Percentiles rank a stretch among this genome's conserved stretches.
phyloP scores from a whole-genome alignment of 2,113 vertebrate species.

The Pangasianodon hypophthalmus region DNA sequence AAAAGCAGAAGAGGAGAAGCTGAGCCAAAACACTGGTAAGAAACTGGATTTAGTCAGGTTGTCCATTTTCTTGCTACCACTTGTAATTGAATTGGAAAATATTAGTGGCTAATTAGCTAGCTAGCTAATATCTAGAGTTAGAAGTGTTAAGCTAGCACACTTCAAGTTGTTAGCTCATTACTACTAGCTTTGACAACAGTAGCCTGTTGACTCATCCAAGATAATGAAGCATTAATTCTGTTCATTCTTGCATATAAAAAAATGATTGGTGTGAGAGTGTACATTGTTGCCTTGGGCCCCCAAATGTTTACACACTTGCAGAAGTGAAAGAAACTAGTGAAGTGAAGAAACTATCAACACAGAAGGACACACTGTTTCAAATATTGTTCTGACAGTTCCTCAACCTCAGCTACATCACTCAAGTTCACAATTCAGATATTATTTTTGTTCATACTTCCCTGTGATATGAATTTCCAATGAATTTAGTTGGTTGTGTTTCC shows the following conservation, averaged over 20 bases:
- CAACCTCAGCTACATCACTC: background rate
- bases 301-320: background rate
- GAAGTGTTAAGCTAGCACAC: background rate
- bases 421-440: background rate
- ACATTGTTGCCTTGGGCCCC: background rate
- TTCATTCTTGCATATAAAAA: background rate
- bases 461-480: background rate
- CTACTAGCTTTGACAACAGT: background rate
- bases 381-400: background rate
- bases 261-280: background rate
- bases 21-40: background rate
- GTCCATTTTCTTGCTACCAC: background rate
- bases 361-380: background rate
- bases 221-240: background rate
- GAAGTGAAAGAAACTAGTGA: background rate
- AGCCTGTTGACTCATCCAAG: background rate
- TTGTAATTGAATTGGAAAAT: background rate
- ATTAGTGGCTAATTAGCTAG: background rate
- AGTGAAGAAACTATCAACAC: background rate
- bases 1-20: background rate
- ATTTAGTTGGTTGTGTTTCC: background rate
- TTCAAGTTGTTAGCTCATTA: background rate
- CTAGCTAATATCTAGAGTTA: background rate
- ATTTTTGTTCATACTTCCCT: background rate
- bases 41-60: background rate